phyloP scores from a whole-genome alignment of 2,888 invertebrate species.

The Blastobasis adustella region DNA sequence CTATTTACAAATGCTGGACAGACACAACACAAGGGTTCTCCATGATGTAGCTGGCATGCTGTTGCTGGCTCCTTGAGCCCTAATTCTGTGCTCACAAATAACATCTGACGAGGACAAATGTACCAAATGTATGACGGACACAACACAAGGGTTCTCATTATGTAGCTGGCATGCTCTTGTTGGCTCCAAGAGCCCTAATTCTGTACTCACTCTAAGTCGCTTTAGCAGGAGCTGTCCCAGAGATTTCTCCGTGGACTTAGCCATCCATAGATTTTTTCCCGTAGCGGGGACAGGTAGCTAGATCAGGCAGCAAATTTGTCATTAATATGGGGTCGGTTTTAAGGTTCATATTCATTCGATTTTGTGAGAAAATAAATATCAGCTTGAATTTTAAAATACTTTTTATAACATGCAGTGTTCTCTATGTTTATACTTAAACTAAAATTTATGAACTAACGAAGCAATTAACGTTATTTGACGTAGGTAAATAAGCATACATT shows the following conservation, averaged over 20 bases:
- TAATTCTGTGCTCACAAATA: neutral
- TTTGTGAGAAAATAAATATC: too few species aligned
- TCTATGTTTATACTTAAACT: too few species aligned
- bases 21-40: constrained; percentile 29
- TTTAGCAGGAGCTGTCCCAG: constrained; percentile 57
- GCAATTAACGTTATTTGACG: too few species aligned
- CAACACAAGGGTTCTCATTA: constrained; percentile 10
- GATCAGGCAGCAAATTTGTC: constrained; percentile 28
- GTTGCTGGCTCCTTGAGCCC: neutral
- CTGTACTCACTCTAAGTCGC: constrained; percentile 58
- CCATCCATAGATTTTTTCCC: constrained; percentile 60
- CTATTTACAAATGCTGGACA: constrained; percentile 16
- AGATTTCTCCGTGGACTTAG: constrained; percentile 58
- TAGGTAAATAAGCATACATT: too few species aligned
- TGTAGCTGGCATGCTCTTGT: neutral
- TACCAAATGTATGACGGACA: constrained; percentile 26
- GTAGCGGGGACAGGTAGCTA: constrained; percentile 46
- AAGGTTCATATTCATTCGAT: too few species aligned
- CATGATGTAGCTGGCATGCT: neutral
- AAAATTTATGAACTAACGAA: too few species aligned
- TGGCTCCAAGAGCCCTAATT: neutral
- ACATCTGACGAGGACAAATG: constrained; percentile 16
- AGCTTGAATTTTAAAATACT: too few species aligned
- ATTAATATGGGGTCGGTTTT: neutral
- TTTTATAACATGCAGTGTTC: too few species aligned